Evolutionary conservation across 2,888 invertebrate species (phyloP).

Genomic region (Metacarcinus magister): DNA sequence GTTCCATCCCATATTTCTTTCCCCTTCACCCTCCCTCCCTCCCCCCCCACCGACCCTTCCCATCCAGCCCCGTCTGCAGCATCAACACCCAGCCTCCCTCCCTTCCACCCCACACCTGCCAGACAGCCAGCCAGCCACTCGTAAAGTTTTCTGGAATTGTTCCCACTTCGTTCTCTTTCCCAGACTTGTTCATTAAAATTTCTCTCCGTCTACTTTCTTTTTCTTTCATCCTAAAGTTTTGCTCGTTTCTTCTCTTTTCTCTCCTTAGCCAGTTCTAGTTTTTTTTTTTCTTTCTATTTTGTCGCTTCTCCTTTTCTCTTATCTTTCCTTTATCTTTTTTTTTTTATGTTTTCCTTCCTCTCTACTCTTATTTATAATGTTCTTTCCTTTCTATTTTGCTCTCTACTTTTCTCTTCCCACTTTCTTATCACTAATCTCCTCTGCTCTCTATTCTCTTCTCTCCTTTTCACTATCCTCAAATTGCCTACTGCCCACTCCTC

Average conservation of each 20-base stretch:
- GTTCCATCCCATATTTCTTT: not conserved
- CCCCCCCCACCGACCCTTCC: not conserved
- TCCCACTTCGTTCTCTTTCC: not conserved
- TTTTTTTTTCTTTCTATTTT: not conserved
- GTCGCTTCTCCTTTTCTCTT: not conserved
- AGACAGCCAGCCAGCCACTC: not conserved
- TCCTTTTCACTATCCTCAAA: not conserved
- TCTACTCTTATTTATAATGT: no score
- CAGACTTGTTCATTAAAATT: not conserved
- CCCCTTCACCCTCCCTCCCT: not conserved
- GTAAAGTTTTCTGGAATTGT: not conserved
- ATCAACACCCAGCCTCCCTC: not conserved
- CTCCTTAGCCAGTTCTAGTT: not conserved
- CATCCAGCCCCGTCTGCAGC: not conserved
- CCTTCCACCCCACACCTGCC: not conserved
- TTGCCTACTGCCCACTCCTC: not conserved
- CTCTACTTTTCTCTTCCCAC: not conserved
- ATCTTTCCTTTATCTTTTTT: no score
- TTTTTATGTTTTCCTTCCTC: no score
- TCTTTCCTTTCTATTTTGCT: not conserved
- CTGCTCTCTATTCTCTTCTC: not conserved
- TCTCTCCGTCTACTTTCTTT: no score
- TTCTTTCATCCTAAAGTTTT: not conserved
- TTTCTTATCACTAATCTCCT: not conserved
- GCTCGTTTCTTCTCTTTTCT: not conserved